phyloP scores from a whole-genome alignment of 2,113 vertebrate species.

The Semnornis frantzii region DNA sequence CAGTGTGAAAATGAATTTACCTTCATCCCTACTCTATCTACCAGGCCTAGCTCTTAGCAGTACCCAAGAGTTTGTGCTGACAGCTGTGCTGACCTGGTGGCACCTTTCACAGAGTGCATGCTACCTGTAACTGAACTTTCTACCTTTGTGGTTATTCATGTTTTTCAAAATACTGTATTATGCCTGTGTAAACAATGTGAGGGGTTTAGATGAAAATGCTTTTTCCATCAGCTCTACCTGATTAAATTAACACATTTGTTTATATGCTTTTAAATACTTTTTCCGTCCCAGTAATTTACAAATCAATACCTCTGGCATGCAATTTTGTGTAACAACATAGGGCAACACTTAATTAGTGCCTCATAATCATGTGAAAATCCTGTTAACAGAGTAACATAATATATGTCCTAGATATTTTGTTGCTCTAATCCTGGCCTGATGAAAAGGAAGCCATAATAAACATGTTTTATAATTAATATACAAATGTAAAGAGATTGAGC shows the following conservation, averaged over 20 bases:
- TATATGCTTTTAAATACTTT: background rate
- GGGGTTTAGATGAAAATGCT: background rate
- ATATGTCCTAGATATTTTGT: background rate
- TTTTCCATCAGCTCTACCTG: background rate
- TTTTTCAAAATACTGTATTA: background rate
- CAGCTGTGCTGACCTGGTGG: background rate
- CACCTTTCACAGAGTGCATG: background rate
- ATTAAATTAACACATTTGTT: conserved; percentile 33
- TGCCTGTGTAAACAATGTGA: background rate
- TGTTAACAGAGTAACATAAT: conserved; percentile 9
- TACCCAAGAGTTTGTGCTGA: background rate
- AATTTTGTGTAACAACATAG: conserved; percentile 47
- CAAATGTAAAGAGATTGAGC: background rate
- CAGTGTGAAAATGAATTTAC: background rate
- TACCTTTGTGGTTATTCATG: background rate
- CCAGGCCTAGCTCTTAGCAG: background rate
- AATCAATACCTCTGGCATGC: conserved; percentile 11
- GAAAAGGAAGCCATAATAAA: conserved; percentile 36
- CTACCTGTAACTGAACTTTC: background rate
- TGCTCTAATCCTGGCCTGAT: background rate
- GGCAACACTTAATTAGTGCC: conserved; percentile 23
- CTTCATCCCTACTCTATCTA: background rate
- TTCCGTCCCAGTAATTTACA: conserved; percentile 11
- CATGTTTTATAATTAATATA: background rate
- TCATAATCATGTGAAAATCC: conserved; percentile 37